Evolutionary conservation across 2,888 invertebrate genomes (phyloP).

Genomic region (Anthophora plumipes): DNA sequence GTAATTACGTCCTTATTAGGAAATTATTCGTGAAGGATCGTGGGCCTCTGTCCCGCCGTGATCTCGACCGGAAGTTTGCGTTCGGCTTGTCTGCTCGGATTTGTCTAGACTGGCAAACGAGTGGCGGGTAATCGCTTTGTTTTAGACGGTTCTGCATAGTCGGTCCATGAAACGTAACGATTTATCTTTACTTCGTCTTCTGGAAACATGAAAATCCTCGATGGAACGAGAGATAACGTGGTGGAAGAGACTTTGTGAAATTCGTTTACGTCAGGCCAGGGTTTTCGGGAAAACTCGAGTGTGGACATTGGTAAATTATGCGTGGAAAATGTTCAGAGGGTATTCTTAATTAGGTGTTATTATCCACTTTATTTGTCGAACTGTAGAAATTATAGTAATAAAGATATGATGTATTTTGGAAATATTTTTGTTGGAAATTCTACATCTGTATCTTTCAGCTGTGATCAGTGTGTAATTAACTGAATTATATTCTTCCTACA

Average conservation of each 20-base stretch:
- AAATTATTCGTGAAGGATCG: constrained; percentile 70
- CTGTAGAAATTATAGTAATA: no score
- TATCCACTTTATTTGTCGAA: neutral
- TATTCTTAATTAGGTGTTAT: neutral
- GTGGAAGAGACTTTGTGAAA: constrained; percentile 4
- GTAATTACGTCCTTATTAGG: constrained; percentile 78
- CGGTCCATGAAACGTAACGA: constrained; percentile 44
- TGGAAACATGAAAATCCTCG: constrained; percentile 39
- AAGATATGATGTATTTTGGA: no score
- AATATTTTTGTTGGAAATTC: no score
- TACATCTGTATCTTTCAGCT: no score
- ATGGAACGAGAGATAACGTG: constrained; percentile 57
- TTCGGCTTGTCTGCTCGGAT: constrained; percentile 42
- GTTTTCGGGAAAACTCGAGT: neutral
- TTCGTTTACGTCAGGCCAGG: neutral
- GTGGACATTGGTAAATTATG: neutral
- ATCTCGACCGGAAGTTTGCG: constrained; percentile 61
- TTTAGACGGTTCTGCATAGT: constrained; percentile 50
- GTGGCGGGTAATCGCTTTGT: constrained; percentile 65
- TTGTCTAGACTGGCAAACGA: constrained; percentile 65
- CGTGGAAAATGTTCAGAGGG: neutral
- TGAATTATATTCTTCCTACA: no score
- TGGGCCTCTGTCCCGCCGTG: neutral
- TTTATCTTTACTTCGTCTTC: constrained; percentile 50
- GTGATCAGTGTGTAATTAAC: no score